phyloP scores from a whole-genome alignment of 1,140 invertebrate genomes.

The Ips typographus region DNA sequence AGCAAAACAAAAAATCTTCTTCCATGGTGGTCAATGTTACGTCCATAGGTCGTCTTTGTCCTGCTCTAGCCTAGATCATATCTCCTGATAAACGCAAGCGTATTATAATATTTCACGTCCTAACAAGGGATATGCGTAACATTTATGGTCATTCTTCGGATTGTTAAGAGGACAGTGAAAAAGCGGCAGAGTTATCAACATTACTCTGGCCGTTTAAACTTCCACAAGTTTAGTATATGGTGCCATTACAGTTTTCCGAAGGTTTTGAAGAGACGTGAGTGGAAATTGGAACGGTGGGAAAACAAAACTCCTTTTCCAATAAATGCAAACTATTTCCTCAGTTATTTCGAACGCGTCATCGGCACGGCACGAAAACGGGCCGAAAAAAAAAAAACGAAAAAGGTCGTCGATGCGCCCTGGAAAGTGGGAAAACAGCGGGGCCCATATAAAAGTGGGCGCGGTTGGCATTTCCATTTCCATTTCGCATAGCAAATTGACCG shows the following conservation, averaged over 20 bases:
- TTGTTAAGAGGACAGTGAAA: conserved; percentile 15
- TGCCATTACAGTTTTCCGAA: too few species aligned
- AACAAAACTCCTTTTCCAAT: background rate
- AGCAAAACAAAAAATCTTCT: too few species aligned
- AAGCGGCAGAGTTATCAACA: conserved; percentile 3
- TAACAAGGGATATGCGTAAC: conserved; percentile 18
- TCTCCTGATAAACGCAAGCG: conserved; percentile 12
- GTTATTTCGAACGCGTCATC: conserved; percentile 18
- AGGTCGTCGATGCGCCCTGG: conserved; percentile 10
- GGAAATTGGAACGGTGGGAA: background rate
- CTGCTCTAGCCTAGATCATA: conserved; percentile 13
- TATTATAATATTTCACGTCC: conserved; percentile 21
- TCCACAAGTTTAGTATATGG: too few species aligned
- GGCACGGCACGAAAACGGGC: background rate
- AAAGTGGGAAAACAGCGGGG: conserved; percentile 12
- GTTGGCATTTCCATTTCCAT: conserved; percentile 34
- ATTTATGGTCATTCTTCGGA: conserved; percentile 15
- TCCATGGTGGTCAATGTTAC: background rate
- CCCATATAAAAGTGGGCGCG: conserved; percentile 30
- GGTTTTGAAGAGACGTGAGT: too few species aligned
- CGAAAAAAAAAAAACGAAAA: conserved; percentile 6
- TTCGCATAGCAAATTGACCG: conserved; percentile 31
- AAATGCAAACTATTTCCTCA: conserved; percentile 22
- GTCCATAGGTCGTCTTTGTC: conserved; percentile 7
- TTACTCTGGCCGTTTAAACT: background rate